Percentiles rank a stretch among this genome's conserved stretches.
Conservation (phyloP, 2,113 vertebrate species). For the Ellobius talpinus region DNA sequence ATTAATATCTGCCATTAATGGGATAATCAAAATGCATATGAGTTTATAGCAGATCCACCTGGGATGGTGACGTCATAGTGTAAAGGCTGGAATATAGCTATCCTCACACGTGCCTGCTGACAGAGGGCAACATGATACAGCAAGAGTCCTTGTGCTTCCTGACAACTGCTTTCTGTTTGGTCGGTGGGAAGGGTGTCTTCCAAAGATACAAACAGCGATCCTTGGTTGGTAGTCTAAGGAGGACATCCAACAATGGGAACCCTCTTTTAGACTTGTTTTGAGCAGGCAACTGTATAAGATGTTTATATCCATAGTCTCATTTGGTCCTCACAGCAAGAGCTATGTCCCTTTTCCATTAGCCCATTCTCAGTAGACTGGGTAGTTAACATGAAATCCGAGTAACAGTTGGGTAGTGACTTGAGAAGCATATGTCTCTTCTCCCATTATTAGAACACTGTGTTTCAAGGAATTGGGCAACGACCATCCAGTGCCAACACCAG, state of each 20-base stretch:
- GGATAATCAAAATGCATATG: not conserved
- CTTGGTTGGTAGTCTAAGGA: not conserved
- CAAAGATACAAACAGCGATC: not conserved
- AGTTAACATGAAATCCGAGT: not conserved
- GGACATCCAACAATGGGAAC: not conserved
- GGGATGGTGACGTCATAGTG: not conserved
- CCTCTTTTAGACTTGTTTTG: not conserved
- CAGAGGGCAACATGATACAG: not conserved
- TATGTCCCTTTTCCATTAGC: not conserved
- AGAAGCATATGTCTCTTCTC: not conserved
- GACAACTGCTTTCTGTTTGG: conserved; percentile 2
- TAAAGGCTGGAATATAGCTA: not conserved
- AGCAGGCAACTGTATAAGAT: not conserved
- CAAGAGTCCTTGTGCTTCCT: not conserved
- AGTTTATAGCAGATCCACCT: not conserved
- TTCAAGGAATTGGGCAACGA: not conserved
- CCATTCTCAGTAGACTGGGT: not conserved
- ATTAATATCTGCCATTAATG: not conserved
- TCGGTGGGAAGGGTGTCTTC: not conserved
- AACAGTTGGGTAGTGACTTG: not conserved
- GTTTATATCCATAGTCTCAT: not conserved
- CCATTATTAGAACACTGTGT: not conserved
- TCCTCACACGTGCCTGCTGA: not conserved
- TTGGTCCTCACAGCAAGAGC: not conserved
- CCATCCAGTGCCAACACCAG: not conserved